Evolutionary conservation across 2,113 vertebrate species (phyloP).

Genomic region (Xiphias gladius): DNA sequence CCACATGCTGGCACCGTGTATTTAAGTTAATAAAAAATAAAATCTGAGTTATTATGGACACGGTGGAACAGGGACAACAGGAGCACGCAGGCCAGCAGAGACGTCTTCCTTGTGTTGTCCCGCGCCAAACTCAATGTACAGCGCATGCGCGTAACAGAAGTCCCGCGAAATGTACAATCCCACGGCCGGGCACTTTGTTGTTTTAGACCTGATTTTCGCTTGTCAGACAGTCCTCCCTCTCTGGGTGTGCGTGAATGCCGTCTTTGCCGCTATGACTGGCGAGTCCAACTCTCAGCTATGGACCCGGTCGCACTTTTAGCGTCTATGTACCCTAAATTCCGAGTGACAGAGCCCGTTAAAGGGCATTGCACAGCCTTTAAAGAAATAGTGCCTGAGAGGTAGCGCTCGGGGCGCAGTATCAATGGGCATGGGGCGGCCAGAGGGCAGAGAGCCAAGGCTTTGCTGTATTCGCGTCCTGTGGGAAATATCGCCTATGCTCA

Average conservation of each 20-base stretch:
- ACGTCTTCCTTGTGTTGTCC: constrained; percentile 27
- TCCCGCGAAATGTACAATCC: constrained; percentile 71
- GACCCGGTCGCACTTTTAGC: fast-evolving
- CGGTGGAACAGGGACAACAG: fast-evolving
- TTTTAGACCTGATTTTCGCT: background rate
- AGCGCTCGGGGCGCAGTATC: fast-evolving
- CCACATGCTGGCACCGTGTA: constrained; percentile 67
- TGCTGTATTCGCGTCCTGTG: background rate
- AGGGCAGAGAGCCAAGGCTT: no score
- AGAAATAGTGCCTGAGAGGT: constrained; percentile 17
- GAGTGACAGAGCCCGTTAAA: fast-evolving
- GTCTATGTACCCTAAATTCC: fast-evolving
- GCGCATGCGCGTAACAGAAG: constrained; percentile 69
- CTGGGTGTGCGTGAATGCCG: fast-evolving
- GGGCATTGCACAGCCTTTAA: fast-evolving
- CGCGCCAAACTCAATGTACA: constrained; percentile 50
- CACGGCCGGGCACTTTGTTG: fast-evolving
- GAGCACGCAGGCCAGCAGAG: fast-evolving
- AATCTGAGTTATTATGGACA: background rate
- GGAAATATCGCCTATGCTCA: background rate
- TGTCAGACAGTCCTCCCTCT: background rate
- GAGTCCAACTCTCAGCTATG: fast-evolving
- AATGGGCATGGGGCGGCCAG: no score
- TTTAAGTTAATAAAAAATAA: background rate
- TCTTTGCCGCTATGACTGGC: fast-evolving